phyloP scores from a whole-genome alignment of 2,113 vertebrate genomes.

The Corythaixoides concolor region DNA sequence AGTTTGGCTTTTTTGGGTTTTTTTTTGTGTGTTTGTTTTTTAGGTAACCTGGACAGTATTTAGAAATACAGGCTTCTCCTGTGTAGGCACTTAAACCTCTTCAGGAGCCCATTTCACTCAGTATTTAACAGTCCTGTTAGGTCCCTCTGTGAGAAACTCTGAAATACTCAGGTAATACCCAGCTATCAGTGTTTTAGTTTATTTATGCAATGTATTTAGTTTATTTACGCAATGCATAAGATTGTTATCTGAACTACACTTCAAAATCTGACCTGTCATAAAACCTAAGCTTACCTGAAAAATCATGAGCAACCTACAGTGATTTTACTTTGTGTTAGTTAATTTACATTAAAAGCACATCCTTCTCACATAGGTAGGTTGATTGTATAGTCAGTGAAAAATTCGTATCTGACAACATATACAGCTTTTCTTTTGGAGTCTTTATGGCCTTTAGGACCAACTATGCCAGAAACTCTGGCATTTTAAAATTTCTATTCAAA shows the following conservation, averaged over 20 bases:
- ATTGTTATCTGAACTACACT: neutral
- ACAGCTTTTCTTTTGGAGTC: neutral
- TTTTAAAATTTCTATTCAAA: neutral
- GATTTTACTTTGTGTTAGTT: neutral
- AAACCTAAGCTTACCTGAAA: neutral
- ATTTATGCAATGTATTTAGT: too few relatives aligned
- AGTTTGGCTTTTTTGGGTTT: rapidly evolving
- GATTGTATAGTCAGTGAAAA: neutral
- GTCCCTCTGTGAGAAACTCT: neutral
- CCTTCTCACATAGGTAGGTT: rapidly evolving
- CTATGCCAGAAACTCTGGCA: neutral
- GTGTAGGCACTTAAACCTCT: neutral
- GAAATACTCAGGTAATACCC: neutral
- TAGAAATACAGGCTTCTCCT: neutral
- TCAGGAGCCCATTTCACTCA: neutral
- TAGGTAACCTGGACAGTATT: neutral
- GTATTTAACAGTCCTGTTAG: neutral
- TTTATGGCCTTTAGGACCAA: neutral
- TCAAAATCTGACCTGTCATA: neutral
- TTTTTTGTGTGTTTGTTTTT: neutral
- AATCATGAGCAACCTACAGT: neutral
- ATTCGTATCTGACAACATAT: neutral
- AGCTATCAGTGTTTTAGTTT: neutral
- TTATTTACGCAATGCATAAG: neutral
- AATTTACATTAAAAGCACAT: neutral